Evolutionary conservation across 2,888 invertebrate species (phyloP).

Genomic region (Acanthoscelides obtectus): DNA sequence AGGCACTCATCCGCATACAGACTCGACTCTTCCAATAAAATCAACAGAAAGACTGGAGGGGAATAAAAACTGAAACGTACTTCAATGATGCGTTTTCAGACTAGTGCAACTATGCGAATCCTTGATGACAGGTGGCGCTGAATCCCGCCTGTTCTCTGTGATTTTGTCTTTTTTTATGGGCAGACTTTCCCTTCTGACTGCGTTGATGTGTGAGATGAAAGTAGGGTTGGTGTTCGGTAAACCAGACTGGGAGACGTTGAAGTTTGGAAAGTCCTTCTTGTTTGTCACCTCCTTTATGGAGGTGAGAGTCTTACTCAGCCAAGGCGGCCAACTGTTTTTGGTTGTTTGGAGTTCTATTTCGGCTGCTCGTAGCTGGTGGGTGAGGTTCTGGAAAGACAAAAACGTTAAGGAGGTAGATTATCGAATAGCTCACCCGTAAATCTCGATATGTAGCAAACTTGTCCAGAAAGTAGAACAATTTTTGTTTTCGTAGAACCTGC

Average conservation of each 20-base stretch:
- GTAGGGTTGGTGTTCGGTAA: constrained; percentile 36
- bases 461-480: too few species aligned
- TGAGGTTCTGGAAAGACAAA: constrained; percentile 63
- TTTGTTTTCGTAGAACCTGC: too few species aligned
- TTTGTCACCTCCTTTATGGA: constrained; percentile 71
- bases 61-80: constrained; percentile 7
- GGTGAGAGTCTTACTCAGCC: constrained; percentile 90
- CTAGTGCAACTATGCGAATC: constrained; percentile 48
- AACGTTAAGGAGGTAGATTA: too few species aligned
- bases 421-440: too few species aligned
- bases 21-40: not conserved
- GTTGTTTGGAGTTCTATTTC: constrained; percentile 69
- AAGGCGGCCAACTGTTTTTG: constrained; percentile 80
- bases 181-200: constrained; percentile 47
- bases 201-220: constrained; percentile 45
- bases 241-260: constrained; percentile 26
- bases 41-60: not conserved
- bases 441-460: too few species aligned
- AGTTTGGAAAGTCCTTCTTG: constrained; percentile 48
- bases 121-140: constrained; percentile 43
- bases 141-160: constrained; percentile 39
- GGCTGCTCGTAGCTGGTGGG: constrained; percentile 82
- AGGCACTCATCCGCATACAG: not conserved
- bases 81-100: constrained; percentile 28
- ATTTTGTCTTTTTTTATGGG: constrained; percentile 37